phyloP scores from a whole-genome alignment of 2,113 vertebrate species.

The Puffinus mauretanicus region DNA sequence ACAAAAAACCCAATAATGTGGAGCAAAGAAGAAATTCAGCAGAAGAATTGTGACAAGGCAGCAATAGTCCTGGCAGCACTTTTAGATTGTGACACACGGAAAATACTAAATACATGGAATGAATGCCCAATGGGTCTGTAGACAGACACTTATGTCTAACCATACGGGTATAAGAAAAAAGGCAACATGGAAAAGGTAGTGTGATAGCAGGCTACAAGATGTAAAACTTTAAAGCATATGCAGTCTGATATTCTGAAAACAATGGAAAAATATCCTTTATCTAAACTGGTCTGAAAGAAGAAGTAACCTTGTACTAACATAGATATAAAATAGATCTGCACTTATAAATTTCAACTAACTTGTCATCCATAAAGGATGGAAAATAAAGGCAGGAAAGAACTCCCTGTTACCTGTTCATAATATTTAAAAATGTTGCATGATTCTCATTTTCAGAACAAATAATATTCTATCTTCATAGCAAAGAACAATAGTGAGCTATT shows the following conservation, averaged over 20 bases:
- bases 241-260: not conserved
- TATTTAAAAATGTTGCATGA: not conserved
- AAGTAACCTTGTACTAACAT: not conserved
- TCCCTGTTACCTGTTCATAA: not conserved
- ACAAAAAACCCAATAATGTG: no score
- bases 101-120: constrained; percentile 22
- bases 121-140: not conserved
- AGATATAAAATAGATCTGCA: not conserved
- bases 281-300: not conserved
- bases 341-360: not conserved
- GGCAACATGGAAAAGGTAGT: not conserved
- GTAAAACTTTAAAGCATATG: not conserved
- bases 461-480: not conserved
- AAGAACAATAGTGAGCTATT: not conserved
- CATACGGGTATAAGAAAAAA: not conserved
- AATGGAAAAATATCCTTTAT: not conserved
- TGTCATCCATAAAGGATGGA: not conserved
- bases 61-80: not conserved
- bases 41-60: not conserved
- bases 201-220: not conserved
- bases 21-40: not conserved
- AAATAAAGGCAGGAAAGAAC: not conserved
- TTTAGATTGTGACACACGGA: not conserved
- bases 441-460: not conserved
- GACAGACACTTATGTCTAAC: not conserved